Percentiles rank a stretch among this genome's conserved stretches.
Conservation (phyloP, 2,888 invertebrate genomes). For the Colostygia pectinataria region DNA sequence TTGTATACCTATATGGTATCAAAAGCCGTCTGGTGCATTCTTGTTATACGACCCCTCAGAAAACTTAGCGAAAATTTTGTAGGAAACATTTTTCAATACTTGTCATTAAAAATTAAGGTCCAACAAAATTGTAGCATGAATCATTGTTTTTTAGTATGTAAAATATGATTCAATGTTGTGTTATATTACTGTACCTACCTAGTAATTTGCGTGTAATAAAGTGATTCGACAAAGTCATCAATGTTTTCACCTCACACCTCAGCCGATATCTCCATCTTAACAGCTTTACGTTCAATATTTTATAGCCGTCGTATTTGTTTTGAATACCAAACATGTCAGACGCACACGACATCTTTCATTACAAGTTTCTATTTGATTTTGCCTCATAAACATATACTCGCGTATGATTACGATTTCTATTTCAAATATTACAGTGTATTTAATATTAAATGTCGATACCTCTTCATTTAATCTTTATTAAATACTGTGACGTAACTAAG, state of each 20-base stretch:
- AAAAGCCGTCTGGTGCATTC: neutral
- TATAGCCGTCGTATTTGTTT: slow-evolving; percentile 74
- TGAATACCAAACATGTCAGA: slow-evolving; percentile 71
- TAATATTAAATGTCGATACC: slow-evolving; percentile 38
- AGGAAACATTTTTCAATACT: too few species aligned
- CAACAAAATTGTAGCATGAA: too few species aligned
- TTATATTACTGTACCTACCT: slow-evolving; percentile 1
- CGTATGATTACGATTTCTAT: slow-evolving; percentile 79
- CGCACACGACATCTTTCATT: slow-evolving; percentile 77
- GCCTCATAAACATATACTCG: slow-evolving; percentile 73
- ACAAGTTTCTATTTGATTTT: slow-evolving; percentile 82
- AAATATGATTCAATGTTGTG: too few species aligned
- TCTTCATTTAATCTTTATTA: too few species aligned
- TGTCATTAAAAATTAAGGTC: too few species aligned
- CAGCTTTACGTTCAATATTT: slow-evolving; percentile 76
- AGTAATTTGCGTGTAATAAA: slow-evolving; percentile 29
- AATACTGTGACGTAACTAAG: too few species aligned
- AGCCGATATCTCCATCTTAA: slow-evolving; percentile 62
- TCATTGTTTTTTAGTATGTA: too few species aligned
- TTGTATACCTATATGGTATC: neutral
- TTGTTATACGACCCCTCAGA: neutral
- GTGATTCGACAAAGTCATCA: slow-evolving; percentile 42
- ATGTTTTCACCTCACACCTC: slow-evolving; percentile 58
- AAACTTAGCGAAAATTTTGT: too few species aligned
- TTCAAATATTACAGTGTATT: slow-evolving; percentile 75